Evolutionary conservation across 2,113 vertebrate genomes (phyloP).

Genomic region (Sinocyclocheilus anshuiensis): DNA sequence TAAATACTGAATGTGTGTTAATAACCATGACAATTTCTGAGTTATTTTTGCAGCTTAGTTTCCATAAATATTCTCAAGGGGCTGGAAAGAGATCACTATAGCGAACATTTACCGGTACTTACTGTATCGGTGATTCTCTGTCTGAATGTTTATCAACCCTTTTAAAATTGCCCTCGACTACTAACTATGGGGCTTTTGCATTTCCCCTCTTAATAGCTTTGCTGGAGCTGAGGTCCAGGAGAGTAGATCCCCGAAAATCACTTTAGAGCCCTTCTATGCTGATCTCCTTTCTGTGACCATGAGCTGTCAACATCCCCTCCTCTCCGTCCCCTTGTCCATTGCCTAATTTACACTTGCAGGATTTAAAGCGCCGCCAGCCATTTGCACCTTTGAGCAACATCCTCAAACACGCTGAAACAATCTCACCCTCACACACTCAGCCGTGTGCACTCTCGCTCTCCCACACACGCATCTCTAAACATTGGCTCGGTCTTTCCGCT

Average conservation of each 20-base stretch:
- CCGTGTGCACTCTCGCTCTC: conserved; percentile 19
- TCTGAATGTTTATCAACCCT: background rate
- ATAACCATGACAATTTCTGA: background rate
- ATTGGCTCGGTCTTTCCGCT: background rate
- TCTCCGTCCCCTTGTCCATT: conserved; percentile 8
- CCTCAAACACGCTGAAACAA: conserved; percentile 18
- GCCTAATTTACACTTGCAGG: conserved; percentile 17
- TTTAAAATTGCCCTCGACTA: background rate
- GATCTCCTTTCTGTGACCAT: background rate
- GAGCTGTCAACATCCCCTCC: background rate
- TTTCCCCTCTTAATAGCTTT: background rate
- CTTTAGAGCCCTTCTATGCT: background rate
- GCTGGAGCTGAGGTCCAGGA: background rate
- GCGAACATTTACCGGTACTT: background rate
- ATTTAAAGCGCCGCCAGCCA: background rate
- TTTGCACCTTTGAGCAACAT: conserved; percentile 28
- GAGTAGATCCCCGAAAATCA: background rate
- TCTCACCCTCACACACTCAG: conserved; percentile 28
- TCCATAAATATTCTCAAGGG: background rate
- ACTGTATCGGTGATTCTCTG: background rate
- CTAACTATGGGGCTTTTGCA: background rate
- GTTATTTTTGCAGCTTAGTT: background rate
- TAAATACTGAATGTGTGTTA: background rate
- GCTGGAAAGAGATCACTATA: background rate
- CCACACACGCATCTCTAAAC: conserved; percentile 28